Percentiles rank a stretch among this genome's conserved stretches.
Conservation (phyloP, 2,888 invertebrate species). For the Epinotia demarniana region DNA sequence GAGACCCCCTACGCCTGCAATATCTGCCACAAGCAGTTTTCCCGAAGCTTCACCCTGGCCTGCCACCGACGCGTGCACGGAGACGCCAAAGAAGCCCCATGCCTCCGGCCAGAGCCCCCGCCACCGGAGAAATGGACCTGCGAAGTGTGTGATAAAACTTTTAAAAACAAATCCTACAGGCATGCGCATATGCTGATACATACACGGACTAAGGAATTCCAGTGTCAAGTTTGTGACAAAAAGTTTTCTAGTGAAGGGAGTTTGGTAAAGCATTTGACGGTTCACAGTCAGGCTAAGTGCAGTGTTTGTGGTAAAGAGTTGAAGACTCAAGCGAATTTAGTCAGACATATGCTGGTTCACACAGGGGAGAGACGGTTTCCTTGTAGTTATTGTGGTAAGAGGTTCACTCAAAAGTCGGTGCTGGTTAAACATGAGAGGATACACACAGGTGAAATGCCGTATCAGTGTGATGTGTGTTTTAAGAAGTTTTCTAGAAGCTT, state of each 20-base stretch:
- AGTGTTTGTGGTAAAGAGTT: constrained; percentile 12
- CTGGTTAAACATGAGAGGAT: constrained; percentile 27
- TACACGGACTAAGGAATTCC: background rate
- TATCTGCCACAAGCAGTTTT: constrained; percentile 31
- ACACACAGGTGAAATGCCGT: constrained; percentile 34
- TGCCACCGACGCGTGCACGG: constrained; percentile 19
- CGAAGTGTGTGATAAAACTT: constrained; percentile 12
- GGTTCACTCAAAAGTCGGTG: constrained; percentile 27
- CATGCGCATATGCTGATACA: constrained; percentile 16
- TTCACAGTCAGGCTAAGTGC: constrained; percentile 12
- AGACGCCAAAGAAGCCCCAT: background rate
- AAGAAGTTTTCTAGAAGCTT: constrained; percentile 40
- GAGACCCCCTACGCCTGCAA: constrained; percentile 32
- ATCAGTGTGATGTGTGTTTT: constrained; percentile 20
- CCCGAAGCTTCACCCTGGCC: constrained; percentile 19
- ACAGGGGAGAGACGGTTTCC: constrained; percentile 19
- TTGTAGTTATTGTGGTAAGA: constrained; percentile 11
- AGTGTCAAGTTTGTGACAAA: constrained; percentile 11
- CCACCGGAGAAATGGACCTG: constrained; percentile 13
- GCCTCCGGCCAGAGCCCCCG: background rate
- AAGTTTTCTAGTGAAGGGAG: constrained; percentile 18
- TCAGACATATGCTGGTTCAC: constrained; percentile 19
- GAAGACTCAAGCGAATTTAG: constrained; percentile 16
- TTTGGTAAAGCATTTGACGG: constrained; percentile 8
- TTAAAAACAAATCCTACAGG: constrained; percentile 25